Base-by-base conservation (phyloP, 2,888 invertebrate species). In the Tetragonisca angustula region DNA sequence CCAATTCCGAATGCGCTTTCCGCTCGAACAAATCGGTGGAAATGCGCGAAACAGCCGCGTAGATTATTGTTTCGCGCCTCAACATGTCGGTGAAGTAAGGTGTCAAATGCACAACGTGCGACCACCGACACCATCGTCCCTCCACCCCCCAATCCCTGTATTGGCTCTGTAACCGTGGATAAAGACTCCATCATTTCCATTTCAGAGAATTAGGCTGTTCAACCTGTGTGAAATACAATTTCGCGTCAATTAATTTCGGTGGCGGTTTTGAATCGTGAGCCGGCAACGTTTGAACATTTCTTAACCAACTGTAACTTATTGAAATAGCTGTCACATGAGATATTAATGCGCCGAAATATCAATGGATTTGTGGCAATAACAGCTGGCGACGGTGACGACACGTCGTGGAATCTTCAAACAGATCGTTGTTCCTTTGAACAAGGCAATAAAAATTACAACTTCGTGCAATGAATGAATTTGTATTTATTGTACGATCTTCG, bases 141-240 rank as follows among this genome's bases (percentile, higher is more conserved):
- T 11, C 17, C 68, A 9, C 43, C 43, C 9, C 43, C 9, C 43
- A 9, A 43, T 0, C 56, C 24, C 21, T 24, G n/a, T n/a, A 61
- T 71, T 43, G 73, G 64, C 56, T 64, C 56, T 64, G 69, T 72
- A 74, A 78, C 70, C n/a, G 32, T 0, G 62, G 52, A 78, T 78
- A 75, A 84, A 82, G 84, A 84, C 83, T 56, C 67, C 71, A 64
- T 84, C 67, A 67, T 82, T 78, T 75, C 82, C 82, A 78, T 82
- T 84, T 50, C 74, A 50, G 24, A 71, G 73, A 84, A 84, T 84
- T 84, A 82, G 78, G 71, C 62, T 17, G 84, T 78, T 82, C 74
- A 54, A 54, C 70, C 43, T 9, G 62, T 9, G 62, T 82, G 82
- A 78, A 84, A 84, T 69, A 75, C 59, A 74, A 82, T 82, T 84